Percentiles rank a stretch among this genome's conserved stretches.
Conservation (phyloP, 2,888 invertebrate genomes). For the Amiota mariae region DNA sequence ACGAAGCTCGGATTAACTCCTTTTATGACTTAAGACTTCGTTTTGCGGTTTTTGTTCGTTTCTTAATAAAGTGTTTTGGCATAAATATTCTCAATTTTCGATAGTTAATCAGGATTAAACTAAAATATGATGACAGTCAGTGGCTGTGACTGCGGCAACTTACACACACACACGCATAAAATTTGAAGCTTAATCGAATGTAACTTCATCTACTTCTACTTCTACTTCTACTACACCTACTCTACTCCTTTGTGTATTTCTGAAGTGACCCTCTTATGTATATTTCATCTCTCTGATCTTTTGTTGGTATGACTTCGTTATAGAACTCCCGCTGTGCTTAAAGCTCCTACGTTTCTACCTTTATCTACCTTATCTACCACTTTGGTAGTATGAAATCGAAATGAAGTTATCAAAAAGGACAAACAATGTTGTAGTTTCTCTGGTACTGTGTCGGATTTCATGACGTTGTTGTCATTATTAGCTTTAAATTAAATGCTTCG, state of each 20-base stretch:
- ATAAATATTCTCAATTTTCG: slow-evolving; percentile 40
- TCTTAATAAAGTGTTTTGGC: slow-evolving; percentile 27
- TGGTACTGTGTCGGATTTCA: slow-evolving; percentile 45
- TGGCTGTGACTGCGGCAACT: slow-evolving; percentile 48
- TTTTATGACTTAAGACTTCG: slow-evolving; percentile 21
- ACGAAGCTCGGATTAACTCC: slow-evolving; percentile 20
- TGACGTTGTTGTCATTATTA: slow-evolving; percentile 66
- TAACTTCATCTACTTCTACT: slow-evolving; percentile 6
- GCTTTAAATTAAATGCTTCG: slow-evolving; percentile 56
- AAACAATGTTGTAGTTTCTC: slow-evolving; percentile 53
- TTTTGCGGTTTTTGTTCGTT: not conserved
- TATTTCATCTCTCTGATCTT: not conserved
- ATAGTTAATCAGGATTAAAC: slow-evolving; percentile 68
- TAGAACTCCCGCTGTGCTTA: slow-evolving; percentile 28
- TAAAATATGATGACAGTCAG: slow-evolving; percentile 66
- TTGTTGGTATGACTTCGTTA: not conserved
- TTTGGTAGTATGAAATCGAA: slow-evolving; percentile 33
- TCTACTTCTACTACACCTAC: not conserved
- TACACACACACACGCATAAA: not conserved
- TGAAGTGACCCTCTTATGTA: not conserved
- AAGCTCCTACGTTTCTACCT: not conserved
- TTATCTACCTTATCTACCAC: not conserved
- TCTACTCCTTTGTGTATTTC: not conserved
- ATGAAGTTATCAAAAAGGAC: slow-evolving; percentile 65
- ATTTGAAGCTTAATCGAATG: slow-evolving; percentile 20